Percentiles rank a stretch among this genome's conserved stretches.
phyloP scores from a whole-genome alignment of 2,888 invertebrate genomes.

The Dynastes maya region DNA sequence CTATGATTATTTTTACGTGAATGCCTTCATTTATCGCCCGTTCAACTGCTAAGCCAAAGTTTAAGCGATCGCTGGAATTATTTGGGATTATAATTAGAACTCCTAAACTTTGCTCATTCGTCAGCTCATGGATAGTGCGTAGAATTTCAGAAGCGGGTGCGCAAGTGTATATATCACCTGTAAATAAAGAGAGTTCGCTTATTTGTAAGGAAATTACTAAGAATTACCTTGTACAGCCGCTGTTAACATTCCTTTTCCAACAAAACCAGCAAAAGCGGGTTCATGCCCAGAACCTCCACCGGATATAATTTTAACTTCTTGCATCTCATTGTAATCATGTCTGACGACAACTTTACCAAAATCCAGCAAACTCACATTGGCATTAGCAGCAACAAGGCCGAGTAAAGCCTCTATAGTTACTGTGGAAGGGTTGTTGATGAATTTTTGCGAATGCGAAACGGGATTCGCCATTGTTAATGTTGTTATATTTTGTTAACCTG shows the following conservation, averaged over 20 bases:
- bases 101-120: slow-evolving; percentile 72
- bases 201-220: no score
- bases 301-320: slow-evolving; percentile 75
- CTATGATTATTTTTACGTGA: slow-evolving; percentile 73
- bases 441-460: slow-evolving; percentile 30
- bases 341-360: slow-evolving; percentile 66
- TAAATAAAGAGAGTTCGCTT: slow-evolving; percentile 42
- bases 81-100: slow-evolving; percentile 83
- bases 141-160: slow-evolving; percentile 64
- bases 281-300: slow-evolving; percentile 93
- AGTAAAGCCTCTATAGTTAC: slow-evolving; percentile 55
- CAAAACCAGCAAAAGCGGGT: slow-evolving; percentile 77
- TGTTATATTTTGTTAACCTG: background rate
- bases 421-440: slow-evolving; percentile 51
- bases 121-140: slow-evolving; percentile 65
- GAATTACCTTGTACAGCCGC: slow-evolving; percentile 80
- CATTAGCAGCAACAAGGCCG: slow-evolving; percentile 58
- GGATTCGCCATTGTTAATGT: background rate
- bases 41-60: slow-evolving; percentile 87
- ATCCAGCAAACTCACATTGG: slow-evolving; percentile 64
- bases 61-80: slow-evolving; percentile 85
- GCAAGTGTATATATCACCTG: slow-evolving; percentile 64
- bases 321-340: slow-evolving; percentile 62
- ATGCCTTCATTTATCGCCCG: slow-evolving; percentile 78
- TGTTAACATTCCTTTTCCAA: slow-evolving; percentile 86